Evolutionary conservation across 2,888 invertebrate species (phyloP).

Genomic region (Ormyrus nitidulus): DNA sequence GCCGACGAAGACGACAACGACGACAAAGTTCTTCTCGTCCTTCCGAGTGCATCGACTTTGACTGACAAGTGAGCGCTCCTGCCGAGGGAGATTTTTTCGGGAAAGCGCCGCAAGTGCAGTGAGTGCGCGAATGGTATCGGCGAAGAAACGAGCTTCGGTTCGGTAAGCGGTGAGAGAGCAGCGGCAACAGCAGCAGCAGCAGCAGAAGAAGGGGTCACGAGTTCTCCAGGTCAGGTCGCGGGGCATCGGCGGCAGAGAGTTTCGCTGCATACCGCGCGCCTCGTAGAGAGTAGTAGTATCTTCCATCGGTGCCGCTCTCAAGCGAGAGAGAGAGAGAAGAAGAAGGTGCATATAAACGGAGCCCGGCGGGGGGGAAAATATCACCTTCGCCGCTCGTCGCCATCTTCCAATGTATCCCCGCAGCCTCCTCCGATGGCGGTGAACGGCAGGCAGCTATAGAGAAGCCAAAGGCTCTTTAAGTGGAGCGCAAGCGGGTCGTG

Average conservation of each 20-base stretch:
- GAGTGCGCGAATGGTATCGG: no score
- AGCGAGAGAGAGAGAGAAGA: conserved; percentile 1
- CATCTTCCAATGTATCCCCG: conserved; percentile 49
- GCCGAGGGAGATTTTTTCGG: no score
- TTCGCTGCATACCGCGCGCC: conserved; percentile 39
- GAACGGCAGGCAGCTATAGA: conserved; percentile 33
- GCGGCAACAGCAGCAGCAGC: no score
- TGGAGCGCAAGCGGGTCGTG: conserved; percentile 60
- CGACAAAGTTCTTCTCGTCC: no score
- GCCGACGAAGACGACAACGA: no score
- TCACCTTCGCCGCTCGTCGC: conserved; percentile 52
- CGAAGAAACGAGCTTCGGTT: no score
- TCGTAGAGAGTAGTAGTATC: not conserved
- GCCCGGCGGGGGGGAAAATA: conserved; percentile 43
- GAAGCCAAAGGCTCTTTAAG: conserved; percentile 45
- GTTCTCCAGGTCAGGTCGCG: conserved; percentile 55
- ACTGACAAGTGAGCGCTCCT: no score
- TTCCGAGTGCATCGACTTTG: no score
- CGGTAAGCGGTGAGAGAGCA: not conserved
- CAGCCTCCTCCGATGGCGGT: conserved; percentile 40
- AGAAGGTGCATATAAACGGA: not conserved
- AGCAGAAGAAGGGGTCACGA: conserved; percentile 53
- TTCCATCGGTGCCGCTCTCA: not conserved
- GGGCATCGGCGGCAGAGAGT: conserved; percentile 39
- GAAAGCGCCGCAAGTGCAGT: not conserved